phyloP scores from a whole-genome alignment of 1,140 invertebrate species.

The Diabrotica virgifera region DNA sequence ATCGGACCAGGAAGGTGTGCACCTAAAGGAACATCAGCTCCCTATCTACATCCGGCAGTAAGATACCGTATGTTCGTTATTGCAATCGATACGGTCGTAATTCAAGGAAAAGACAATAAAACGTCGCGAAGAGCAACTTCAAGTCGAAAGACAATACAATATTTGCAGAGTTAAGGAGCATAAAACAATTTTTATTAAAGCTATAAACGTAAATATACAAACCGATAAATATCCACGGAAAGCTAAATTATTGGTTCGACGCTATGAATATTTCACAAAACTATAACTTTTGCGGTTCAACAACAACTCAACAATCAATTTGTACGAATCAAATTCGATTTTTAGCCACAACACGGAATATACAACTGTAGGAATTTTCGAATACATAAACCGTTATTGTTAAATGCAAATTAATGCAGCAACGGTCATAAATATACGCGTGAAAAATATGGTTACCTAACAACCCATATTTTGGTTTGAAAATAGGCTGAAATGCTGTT shows the following conservation, averaged over 20 bases:
- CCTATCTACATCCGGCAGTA: constrained; percentile 7
- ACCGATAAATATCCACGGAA: constrained; percentile 27
- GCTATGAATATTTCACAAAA: neutral
- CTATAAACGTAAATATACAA: constrained; percentile 30
- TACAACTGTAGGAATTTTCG: too few relatives aligned
- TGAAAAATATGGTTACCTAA: too few relatives aligned
- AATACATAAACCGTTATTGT: too few relatives aligned
- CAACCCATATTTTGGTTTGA: too few relatives aligned
- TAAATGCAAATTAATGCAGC: too few relatives aligned
- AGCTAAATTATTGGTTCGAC: neutral
- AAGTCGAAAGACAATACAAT: constrained; percentile 24
- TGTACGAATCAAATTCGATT: neutral
- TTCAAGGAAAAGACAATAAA: constrained; percentile 27
- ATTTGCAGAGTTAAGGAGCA: constrained; percentile 22
- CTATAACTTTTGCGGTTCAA: constrained; percentile 2
- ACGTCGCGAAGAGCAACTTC: constrained; percentile 14
- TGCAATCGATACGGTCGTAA: constrained; percentile 27
- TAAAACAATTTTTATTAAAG: constrained; percentile 33
- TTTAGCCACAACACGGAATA: neutral
- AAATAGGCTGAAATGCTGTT: too few relatives aligned
- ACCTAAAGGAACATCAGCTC: neutral
- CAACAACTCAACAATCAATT: constrained; percentile 1
- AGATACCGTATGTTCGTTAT: constrained; percentile 31
- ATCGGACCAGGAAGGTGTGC: neutral
- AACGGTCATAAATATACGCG: too few relatives aligned